Conservation (phyloP, 2,113 vertebrate genomes). For the Stomatorhinus ivindoensis region DNA sequence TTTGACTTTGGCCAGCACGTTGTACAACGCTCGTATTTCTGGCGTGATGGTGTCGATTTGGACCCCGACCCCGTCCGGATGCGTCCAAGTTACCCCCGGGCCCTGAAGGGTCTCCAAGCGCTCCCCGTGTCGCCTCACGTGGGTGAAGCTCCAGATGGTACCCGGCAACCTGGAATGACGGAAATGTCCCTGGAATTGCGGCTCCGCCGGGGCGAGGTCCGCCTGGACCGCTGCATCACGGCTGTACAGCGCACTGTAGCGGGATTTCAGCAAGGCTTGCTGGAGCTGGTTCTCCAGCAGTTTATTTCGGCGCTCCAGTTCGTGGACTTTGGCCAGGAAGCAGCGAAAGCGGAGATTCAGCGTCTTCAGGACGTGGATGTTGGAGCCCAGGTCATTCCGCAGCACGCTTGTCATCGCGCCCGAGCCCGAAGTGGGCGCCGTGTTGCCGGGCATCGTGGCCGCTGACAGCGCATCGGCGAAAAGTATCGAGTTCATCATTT, state of each 20-base stretch:
- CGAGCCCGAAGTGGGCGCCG: conserved; percentile 33
- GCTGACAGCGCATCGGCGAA: conserved; percentile 59
- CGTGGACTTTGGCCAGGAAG: conserved; percentile 81
- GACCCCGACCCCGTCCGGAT: conserved; percentile 71
- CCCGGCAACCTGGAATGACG: conserved; percentile 63
- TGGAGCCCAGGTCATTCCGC: conserved; percentile 80
- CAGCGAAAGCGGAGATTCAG: conserved; percentile 82
- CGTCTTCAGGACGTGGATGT: conserved; percentile 83
- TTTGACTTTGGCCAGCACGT: conserved; percentile 74
- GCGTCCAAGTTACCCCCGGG: conserved; percentile 67
- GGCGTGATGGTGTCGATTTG: conserved; percentile 77
- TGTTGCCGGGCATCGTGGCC: conserved; percentile 35
- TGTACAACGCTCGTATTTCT: conserved; percentile 70
- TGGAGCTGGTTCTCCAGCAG: conserved; percentile 74
- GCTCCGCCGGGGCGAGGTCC: conserved; percentile 43
- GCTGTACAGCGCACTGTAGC: conserved; percentile 57
- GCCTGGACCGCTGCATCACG: conserved; percentile 74
- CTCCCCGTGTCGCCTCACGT: conserved; percentile 72
- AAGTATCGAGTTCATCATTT: conserved; percentile 71
- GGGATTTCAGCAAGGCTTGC: conserved; percentile 56
- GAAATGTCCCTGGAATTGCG: not conserved
- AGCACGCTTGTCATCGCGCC: conserved; percentile 65
- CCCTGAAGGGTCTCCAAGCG: conserved; percentile 70
- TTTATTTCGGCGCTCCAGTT: conserved; percentile 77
- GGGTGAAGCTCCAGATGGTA: conserved; percentile 82